phyloP scores from a whole-genome alignment of 2,797 vertebrate species.

The Peromyscus eremicus region DNA sequence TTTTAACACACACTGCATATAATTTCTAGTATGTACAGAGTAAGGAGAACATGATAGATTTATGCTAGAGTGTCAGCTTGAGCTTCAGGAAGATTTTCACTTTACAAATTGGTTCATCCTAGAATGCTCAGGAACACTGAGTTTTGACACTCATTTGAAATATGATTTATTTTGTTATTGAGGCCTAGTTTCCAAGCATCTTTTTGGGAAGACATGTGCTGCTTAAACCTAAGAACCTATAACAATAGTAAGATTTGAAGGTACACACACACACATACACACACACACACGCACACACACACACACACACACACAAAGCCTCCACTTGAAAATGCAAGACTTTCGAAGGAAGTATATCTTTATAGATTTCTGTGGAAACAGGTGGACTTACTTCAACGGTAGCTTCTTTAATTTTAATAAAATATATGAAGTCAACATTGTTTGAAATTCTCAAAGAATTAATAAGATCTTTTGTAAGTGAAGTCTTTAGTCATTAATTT shows the following conservation, averaged over 20 bases:
- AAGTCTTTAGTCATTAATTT: neutral
- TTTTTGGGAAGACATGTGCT: constrained; percentile 7
- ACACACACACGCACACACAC: neutral
- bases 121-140: constrained; percentile 29
- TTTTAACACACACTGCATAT: neutral
- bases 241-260: constrained; percentile 19
- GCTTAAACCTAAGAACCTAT: neutral
- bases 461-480: neutral
- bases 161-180: constrained; percentile 8
- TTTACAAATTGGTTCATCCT: neutral
- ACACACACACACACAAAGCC: neutral
- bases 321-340: constrained; percentile 8
- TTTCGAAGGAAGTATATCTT: neutral
- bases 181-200: neutral
- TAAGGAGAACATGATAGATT: constrained; percentile 17
- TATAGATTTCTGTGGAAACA: neutral
- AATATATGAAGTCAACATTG: neutral
- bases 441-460: neutral
- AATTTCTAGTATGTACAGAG: neutral
- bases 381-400: constrained; percentile 1
- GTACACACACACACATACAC: neutral
- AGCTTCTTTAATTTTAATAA: neutral
- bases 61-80: neutral
- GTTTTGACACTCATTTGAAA: constrained; percentile 33
- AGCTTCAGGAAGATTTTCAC: neutral